Conservation (phyloP, 2,888 invertebrate genomes). For the Serrognathus titanus region DNA sequence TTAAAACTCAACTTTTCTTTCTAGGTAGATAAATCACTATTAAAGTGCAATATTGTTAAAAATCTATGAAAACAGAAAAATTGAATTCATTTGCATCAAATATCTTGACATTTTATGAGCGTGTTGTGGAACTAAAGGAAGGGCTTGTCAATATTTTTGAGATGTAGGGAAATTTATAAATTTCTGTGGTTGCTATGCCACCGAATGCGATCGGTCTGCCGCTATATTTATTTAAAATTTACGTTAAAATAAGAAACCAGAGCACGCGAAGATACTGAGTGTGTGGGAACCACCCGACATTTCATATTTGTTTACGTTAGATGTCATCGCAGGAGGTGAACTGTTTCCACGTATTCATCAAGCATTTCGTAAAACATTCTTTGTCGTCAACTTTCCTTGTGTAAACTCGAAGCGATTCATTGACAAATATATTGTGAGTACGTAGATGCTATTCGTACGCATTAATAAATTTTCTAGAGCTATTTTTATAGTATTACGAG, state of each 20-base stretch:
- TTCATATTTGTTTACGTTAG: slow-evolving; percentile 9
- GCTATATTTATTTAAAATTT: slow-evolving; percentile 6
- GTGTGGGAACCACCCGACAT: slow-evolving; percentile 8
- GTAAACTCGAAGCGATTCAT: neutral
- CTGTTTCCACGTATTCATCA: slow-evolving; percentile 6
- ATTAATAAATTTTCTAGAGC: slow-evolving; percentile 1
- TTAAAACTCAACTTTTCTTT: too few species aligned
- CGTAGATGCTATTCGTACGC: neutral
- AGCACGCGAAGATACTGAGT: slow-evolving; percentile 3
- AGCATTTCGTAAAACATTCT: neutral
- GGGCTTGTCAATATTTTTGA: too few species aligned
- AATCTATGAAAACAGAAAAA: too few species aligned
- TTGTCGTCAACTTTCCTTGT: neutral
- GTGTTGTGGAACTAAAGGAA: too few species aligned
- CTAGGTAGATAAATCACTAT: too few species aligned
- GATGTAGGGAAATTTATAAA: too few species aligned
- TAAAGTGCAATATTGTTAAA: too few species aligned
- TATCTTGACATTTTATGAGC: too few species aligned
- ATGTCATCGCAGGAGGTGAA: slow-evolving; percentile 5
- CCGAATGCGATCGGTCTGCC: neutral
- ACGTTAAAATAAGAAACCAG: neutral
- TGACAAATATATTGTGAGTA: slow-evolving; percentile 6
- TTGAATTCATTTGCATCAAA: too few species aligned
- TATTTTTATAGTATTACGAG: neutral
- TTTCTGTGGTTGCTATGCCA: too few species aligned